Evolutionary conservation across 2,797 vertebrate species (phyloP).

Genomic region (Centroberyx gerrardi): DNA sequence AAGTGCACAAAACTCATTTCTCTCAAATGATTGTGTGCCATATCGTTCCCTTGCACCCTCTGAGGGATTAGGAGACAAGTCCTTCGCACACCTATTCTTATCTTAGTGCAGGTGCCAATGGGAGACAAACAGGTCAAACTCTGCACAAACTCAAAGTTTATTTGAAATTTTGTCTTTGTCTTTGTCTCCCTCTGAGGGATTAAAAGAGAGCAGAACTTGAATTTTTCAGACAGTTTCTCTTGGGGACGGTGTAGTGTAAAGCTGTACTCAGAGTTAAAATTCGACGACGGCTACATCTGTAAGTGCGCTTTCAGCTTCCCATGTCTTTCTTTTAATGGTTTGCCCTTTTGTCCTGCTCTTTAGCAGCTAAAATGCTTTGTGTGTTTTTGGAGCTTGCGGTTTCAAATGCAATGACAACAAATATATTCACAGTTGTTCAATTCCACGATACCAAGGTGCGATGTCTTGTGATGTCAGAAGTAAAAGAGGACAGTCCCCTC

Average conservation of each 20-base stretch:
- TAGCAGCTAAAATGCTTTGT: neutral
- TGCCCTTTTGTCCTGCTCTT: neutral
- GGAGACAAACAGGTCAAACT: too few relatives aligned
- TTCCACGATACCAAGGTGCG: neutral
- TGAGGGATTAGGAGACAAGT: slow-evolving; percentile 40
- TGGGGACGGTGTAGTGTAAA: slow-evolving; percentile 7
- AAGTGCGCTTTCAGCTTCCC: slow-evolving; percentile 18
- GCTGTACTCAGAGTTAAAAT: neutral
- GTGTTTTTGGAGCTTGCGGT: neutral
- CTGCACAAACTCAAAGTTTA: too few relatives aligned
- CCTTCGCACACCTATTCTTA: too few relatives aligned
- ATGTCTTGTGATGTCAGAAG: neutral
- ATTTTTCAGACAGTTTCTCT: neutral
- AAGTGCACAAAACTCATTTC: slow-evolving; percentile 15
- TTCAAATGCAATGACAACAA: neutral
- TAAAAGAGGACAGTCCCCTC: too few relatives aligned
- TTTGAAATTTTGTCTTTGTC: too few relatives aligned
- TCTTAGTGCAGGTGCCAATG: too few relatives aligned
- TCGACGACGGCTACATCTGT: too few relatives aligned
- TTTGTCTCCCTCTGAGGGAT: slow-evolving; percentile 22
- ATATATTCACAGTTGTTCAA: neutral
- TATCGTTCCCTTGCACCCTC: slow-evolving; percentile 21
- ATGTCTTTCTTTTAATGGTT: slow-evolving; percentile 5
- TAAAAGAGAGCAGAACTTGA: slow-evolving; percentile 39
- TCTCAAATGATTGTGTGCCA: slow-evolving; percentile 26